Percentiles rank a stretch among this genome's conserved stretches.
phyloP scores from a whole-genome alignment of 1,140 invertebrate genomes.

The Pseudoatta argentina region DNA sequence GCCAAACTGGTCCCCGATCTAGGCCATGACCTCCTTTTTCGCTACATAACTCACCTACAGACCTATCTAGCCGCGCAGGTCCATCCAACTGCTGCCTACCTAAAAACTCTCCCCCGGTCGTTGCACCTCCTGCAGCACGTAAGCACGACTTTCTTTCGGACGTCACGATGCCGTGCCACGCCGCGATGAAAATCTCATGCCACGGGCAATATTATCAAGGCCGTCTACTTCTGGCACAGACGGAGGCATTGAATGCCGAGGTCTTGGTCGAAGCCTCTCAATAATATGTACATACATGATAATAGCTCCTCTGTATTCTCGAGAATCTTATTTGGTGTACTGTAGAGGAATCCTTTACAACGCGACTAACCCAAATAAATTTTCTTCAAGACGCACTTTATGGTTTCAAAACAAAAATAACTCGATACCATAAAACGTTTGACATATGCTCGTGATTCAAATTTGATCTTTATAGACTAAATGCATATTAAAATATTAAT shows the following conservation, averaged over 20 bases:
- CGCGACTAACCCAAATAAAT: neutral
- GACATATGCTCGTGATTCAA: neutral
- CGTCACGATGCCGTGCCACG: slow-evolving; percentile 24
- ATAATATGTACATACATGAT: neutral
- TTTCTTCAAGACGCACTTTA: neutral
- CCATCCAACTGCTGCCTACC: slow-evolving; percentile 66
- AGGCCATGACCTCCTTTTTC: slow-evolving; percentile 81
- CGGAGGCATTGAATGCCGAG: slow-evolving; percentile 3
- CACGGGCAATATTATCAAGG: slow-evolving; percentile 53
- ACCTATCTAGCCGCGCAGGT: slow-evolving; percentile 75
- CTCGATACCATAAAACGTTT: neutral
- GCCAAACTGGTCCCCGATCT: slow-evolving; percentile 83
- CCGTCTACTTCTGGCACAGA: slow-evolving; percentile 45
- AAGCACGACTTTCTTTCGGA: slow-evolving; percentile 77
- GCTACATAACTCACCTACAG: slow-evolving; percentile 79
- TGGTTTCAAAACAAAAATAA: neutral
- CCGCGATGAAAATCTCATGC: slow-evolving; percentile 45
- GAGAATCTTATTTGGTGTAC: neutral
- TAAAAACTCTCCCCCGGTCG: slow-evolving; percentile 75
- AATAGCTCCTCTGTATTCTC: neutral
- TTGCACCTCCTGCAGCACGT: slow-evolving; percentile 57
- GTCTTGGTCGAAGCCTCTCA: neutral
- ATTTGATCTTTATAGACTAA: neutral
- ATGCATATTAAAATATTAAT: neutral
- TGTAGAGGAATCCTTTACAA: neutral